Percentiles rank a stretch among this genome's conserved stretches.
phyloP scores from a whole-genome alignment of 2,113 vertebrate species.

The Tachysurus fulvidraco region DNA sequence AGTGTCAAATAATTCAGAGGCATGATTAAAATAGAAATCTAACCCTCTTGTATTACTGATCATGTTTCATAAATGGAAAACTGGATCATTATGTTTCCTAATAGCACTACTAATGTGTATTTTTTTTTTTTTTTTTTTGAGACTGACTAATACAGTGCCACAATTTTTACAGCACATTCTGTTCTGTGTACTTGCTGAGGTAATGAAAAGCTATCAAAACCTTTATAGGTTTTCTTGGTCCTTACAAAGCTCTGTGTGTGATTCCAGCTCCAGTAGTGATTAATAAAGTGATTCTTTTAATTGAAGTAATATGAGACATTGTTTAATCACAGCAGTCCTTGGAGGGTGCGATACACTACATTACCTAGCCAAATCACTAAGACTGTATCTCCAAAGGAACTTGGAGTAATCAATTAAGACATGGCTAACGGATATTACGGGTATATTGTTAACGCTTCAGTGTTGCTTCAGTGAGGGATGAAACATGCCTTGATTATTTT shows the following conservation, averaged over 20 bases:
- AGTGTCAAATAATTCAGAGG: constrained; percentile 8
- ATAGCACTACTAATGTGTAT: constrained; percentile 1
- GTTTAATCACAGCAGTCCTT: constrained; percentile 54
- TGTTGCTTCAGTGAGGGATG: constrained; percentile 16
- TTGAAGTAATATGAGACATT: constrained; percentile 52
- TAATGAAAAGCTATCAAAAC: constrained; percentile 47
- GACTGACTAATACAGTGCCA: neutral
- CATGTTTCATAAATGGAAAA: constrained; percentile 17
- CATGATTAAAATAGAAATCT: constrained; percentile 12
- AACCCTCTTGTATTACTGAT: neutral
- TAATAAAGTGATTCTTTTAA: constrained; percentile 59
- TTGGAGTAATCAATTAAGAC: constrained; percentile 51
- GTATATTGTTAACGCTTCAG: constrained; percentile 34
- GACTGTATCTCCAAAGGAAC: constrained; percentile 46
- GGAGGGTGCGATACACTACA: constrained; percentile 34
- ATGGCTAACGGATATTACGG: constrained; percentile 20
- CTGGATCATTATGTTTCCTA: constrained; percentile 23
- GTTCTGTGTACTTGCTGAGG: constrained; percentile 25
- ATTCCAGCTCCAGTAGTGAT: constrained; percentile 45
- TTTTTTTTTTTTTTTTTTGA: constrained; percentile 26
- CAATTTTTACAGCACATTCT: constrained; percentile 36
- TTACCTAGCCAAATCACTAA: constrained; percentile 52
- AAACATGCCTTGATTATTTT: neutral
- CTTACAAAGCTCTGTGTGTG: constrained; percentile 33
- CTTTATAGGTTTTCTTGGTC: constrained; percentile 24